Evolutionary conservation across 2,113 vertebrate species (phyloP).

Genomic region (Limnothrissa miodon): DNA sequence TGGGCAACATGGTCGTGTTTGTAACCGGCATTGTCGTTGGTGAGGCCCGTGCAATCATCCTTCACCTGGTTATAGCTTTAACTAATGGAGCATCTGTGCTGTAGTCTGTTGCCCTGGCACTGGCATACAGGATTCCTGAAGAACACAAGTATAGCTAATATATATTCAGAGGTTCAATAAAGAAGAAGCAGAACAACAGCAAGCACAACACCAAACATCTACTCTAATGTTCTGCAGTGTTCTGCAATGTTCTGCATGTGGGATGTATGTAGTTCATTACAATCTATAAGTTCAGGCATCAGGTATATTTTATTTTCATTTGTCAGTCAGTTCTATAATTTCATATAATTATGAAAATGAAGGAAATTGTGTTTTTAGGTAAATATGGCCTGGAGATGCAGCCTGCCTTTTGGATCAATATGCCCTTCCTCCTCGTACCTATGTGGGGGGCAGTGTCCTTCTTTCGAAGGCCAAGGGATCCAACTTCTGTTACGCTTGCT

Average conservation of each 20-base stretch:
- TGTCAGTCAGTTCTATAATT: not conserved
- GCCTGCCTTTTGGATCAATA: conserved; percentile 79
- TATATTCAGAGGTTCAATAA: conserved; percentile 23
- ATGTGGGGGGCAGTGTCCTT: conserved; percentile 72
- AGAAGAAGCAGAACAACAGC: conserved; percentile 48
- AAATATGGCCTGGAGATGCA: conserved; percentile 84
- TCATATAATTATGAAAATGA: not conserved
- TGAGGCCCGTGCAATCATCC: conserved; percentile 56
- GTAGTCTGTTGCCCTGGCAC: conserved; percentile 50
- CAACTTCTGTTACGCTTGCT: conserved; percentile 56
- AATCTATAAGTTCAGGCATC: not conserved
- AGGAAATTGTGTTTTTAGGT: conserved; percentile 59
- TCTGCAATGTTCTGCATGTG: not conserved
- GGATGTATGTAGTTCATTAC: not conserved
- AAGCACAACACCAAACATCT: conserved; percentile 48
- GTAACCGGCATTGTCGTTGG: conserved; percentile 82
- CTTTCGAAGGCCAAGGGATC: conserved; percentile 66
- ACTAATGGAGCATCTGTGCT: conserved; percentile 60
- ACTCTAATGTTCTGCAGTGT: conserved; percentile 33
- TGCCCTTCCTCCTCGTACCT: conserved; percentile 77
- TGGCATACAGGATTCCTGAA: conserved; percentile 51
- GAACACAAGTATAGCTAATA: conserved; percentile 21
- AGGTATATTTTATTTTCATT: not conserved
- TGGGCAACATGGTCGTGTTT: conserved; percentile 84
- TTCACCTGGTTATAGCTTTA: conserved; percentile 46